Evolutionary conservation across 2,113 vertebrate genomes (phyloP), one percentile per base, ranked within the genome.

Genomic region (Leucosticte australis): DNA sequence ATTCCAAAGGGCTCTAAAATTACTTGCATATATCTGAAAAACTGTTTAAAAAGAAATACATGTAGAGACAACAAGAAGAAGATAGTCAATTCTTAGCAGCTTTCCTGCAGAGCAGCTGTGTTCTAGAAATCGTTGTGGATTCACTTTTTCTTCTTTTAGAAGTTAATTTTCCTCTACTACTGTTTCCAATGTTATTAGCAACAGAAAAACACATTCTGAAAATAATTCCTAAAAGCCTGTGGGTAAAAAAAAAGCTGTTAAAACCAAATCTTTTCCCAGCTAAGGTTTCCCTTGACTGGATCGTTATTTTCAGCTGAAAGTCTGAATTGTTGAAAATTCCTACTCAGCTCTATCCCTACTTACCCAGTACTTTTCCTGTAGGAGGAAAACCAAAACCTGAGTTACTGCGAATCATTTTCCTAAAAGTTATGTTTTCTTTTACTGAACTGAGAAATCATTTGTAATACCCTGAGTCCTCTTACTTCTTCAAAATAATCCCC

Each of bases 371-470:
- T 94, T 93, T 96, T 96, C 95, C 92, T 96, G 83, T 83, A 93
- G 73, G 69, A 96, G 90, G 92, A 91, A 95, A 95, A 80, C 71
- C 86, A 96, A 96, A 95, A 68, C 85, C 83, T 71, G 60, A 92
- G 85, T 90, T 96, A 93, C 85, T 83, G 71, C 2, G 23, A 94
- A 92, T 65, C 1, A 64, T 95, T 97, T 96, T 96, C 90, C 90
- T 96, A 90, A 92, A 97, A 83, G 71, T 89, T 84, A 74, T 96
- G 76, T 83, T 95, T 96, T 95, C 87, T 77, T 91, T 94, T 94
- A 79, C 75, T 95, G 68, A 95, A 89, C 92, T 90, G 76, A 97
- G 93, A 96, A 93, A 92, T 83, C 56, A 93, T 78, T 97, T 88
- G 79, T 83, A 94, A 93, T 92, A 63, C 42, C 28, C 24, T 13